Base-by-base conservation (phyloP, 2,797 vertebrate species). In the Hafferia zeledoni region DNA sequence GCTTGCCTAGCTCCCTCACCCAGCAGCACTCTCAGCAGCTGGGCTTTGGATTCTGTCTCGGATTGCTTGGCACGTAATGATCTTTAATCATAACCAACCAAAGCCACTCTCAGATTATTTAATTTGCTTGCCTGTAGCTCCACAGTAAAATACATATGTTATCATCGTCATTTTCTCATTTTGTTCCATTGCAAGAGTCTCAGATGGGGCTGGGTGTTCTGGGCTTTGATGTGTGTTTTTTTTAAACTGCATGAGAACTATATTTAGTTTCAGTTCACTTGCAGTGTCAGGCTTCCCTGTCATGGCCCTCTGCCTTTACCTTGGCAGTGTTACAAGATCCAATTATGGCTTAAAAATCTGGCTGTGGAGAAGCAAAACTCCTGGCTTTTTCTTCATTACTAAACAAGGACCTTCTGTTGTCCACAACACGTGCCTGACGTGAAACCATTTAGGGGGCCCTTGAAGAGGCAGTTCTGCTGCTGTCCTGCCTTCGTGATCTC, bases 361-460 rank as follows among this genome's bases (percentile, higher is more conserved):
- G 94, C 97, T 93, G 96, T 31, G 33, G 92, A 96, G 95, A 95
- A 96, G 93, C 78, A 96, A 97, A 97, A 96, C 91, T 95, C 87
- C 95, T 96, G 94, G 96, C 94, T 96, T 96, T 97, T 96, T 95
- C 94, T 96, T 97, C 95, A 78, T 94, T 96, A 94, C 97, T 97
- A 96, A 97, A 97, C 97, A 97, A 97, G 97, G 97, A 94, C 95
- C 96, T 97, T 97, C 96, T 97, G 97, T 97, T 96, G 95, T 94
- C 96, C 93, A 80, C 91, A 93, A 95, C 95, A 95, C 88, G 87
- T 95, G 96, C 79, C 92, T 94, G 85, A 94, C 31, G 41, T 74
- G 79, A 93, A 96, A 87, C 59, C 56, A 85, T 94, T 94, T n/a
- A 91, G 70, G 70, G 81, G 93, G 83, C 76, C 88, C 90, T 87